phyloP scores from a whole-genome alignment of 2,797 vertebrate genomes.

The Taenioides sp. region DNA sequence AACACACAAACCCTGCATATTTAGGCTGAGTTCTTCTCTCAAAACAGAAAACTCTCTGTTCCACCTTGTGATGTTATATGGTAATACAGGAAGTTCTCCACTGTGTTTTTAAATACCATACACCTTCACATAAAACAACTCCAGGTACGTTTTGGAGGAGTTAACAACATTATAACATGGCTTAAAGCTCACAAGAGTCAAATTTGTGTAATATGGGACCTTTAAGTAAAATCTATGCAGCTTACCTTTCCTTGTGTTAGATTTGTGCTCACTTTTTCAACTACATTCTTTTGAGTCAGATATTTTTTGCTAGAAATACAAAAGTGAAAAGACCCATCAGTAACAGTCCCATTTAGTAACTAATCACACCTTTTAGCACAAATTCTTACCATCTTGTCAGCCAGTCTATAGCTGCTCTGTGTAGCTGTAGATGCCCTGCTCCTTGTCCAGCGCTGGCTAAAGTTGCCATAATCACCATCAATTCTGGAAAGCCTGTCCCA shows the following conservation, averaged over 20 bases:
- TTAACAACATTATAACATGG: too few species aligned
- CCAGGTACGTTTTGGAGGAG: too few species aligned
- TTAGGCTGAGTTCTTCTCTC: too few species aligned
- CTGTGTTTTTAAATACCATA: too few species aligned
- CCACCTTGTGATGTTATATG: too few species aligned
- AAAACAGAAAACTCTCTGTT: too few species aligned
- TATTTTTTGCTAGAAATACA: constrained; percentile 90
- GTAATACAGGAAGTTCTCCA: too few species aligned
- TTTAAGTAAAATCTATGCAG: neutral
- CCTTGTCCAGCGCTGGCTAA: constrained; percentile 96
- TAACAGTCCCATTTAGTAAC: neutral
- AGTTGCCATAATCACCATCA: constrained; percentile 98
- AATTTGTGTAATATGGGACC: too few species aligned
- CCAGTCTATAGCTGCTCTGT: constrained; percentile 94
- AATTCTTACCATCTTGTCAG: constrained; percentile 91
- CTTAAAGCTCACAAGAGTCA: too few species aligned
- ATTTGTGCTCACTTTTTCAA: constrained; percentile 95
- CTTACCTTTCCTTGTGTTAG: constrained; percentile 95
- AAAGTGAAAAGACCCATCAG: neutral
- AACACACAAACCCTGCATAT: too few species aligned
- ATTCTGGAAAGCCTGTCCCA: constrained; percentile 94
- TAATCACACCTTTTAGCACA: neutral
- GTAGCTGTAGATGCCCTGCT: constrained; percentile 94
- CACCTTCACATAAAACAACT: neutral
- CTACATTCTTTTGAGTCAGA: constrained; percentile 95